Percentiles rank a stretch among this genome's conserved stretches.
phyloP scores from a whole-genome alignment of 2,888 invertebrate species.

The Drosophila meridiana region DNA sequence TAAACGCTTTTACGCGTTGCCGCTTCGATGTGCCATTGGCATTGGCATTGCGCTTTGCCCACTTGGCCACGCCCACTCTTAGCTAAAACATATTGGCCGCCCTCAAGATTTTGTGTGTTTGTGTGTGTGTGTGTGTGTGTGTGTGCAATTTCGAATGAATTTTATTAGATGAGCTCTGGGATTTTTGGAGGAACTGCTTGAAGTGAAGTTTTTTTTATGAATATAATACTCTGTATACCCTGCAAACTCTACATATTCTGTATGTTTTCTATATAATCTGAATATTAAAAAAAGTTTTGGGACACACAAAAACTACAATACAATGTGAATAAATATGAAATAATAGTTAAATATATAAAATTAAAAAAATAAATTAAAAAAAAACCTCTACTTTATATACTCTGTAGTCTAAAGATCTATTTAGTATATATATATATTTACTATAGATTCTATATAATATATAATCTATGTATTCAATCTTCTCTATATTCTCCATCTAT shows the following conservation, averaged over 20 bases:
- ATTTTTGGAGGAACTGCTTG: background rate
- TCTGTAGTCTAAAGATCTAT: too few species aligned
- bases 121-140: constrained; percentile 29
- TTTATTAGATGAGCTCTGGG: constrained; percentile 52
- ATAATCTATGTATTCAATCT: too few species aligned
- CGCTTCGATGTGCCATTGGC: constrained; percentile 39
- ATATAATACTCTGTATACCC: background rate
- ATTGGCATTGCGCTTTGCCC: constrained; percentile 34
- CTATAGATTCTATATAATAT: too few species aligned
- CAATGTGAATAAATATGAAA: too few species aligned
- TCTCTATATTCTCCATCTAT: too few species aligned
- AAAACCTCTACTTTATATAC: too few species aligned
- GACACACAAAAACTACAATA: too few species aligned
- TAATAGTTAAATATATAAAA: too few species aligned
- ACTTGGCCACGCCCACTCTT: constrained; percentile 29
- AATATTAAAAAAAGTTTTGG: too few species aligned
- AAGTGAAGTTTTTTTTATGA: constrained; percentile 1
- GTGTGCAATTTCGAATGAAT: constrained; percentile 21
- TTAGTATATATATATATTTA: too few species aligned
- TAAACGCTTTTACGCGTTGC: constrained; percentile 74
- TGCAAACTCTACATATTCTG: background rate
- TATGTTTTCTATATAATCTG: background rate
- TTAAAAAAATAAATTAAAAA: too few species aligned
- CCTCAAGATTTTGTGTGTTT: constrained; percentile 21
- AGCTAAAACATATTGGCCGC: constrained; percentile 44